Evolutionary conservation across 2,113 vertebrate genomes (phyloP), one percentile per base, ranked within the genome.

Genomic region (Eleginops maclovinus): DNA sequence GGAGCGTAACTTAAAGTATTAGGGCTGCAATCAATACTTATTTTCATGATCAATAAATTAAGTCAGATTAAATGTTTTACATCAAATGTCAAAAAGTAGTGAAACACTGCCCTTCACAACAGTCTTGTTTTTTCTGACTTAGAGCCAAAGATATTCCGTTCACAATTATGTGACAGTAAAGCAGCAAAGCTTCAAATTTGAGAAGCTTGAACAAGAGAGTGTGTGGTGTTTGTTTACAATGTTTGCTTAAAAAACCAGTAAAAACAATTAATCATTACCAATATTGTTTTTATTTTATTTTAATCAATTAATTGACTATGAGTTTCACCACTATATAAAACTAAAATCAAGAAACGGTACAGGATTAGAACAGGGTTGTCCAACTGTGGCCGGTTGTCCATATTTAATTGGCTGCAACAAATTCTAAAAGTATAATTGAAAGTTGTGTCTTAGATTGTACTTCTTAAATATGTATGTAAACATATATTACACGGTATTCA

Each of bases 221-320:
- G 11, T 49, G 14, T n/a, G 12, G 6, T n/a, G 9, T 36, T 4
- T 13, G 31, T 10, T 41, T n/a, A 28, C 10, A 1, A 22, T 2
- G 40, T 5, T 53, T 53, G 19, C 4, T 47, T 11, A 1, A 22
- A 66, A 36, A 21, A 19, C 19, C 1, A 47, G 4, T 22, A 17
- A 2, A n/a, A 2, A 12, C 31, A 36, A 43, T 41, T 13, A 22
- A 13, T 60, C 3, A 1, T 21, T 41, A 14, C n/a, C 36, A 41
- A 22, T 43, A 63, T 46, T 14, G n/a, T 15, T 46, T 0, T 4
- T 6, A 3, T 2, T 0, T 4, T 6, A 2, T 5, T 40, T 2
- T 13, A 14, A 22, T 8, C 17, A 15, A 47, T 19, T 17, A 8
- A 47, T 28, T 55, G 14, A 31, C 8, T 31, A 19, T 17, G 17